Conservation (phyloP, 1,140 invertebrate species). For the Drosophila ficusphila region DNA sequence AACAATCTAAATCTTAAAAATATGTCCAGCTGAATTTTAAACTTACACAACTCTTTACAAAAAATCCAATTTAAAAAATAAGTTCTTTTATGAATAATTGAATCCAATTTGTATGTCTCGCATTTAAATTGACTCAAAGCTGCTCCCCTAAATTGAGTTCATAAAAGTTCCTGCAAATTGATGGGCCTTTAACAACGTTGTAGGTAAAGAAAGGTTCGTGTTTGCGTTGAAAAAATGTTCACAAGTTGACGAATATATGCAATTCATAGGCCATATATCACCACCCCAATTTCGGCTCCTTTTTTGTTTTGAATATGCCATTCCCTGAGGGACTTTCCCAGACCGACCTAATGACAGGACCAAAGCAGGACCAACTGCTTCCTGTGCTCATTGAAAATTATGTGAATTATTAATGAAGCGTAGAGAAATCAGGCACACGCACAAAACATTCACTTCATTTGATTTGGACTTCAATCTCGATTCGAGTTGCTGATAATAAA, state of each 20-base stretch:
- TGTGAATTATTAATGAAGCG: conserved; percentile 69
- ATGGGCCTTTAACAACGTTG: conserved; percentile 21
- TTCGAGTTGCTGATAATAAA: conserved; percentile 41
- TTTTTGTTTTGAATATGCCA: conserved; percentile 26
- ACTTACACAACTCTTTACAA: not conserved
- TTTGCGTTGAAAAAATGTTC: not conserved
- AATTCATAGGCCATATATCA: conserved; percentile 26
- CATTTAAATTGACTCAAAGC: conserved; percentile 6
- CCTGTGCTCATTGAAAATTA: conserved; percentile 51
- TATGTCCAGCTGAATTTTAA: not conserved
- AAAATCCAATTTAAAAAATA: not conserved
- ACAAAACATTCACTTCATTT: conserved; percentile 50
- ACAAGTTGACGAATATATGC: conserved; percentile 29
- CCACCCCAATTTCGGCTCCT: not conserved
- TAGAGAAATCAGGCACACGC: conserved; percentile 28
- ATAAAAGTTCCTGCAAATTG: conserved; percentile 19
- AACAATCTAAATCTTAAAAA: not conserved
- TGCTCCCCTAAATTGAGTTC: conserved; percentile 13
- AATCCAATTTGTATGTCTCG: conserved; percentile 2
- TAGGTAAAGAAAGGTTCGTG: conserved; percentile 1
- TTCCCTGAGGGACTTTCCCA: conserved; percentile 14
- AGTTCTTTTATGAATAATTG: conserved; percentile 11
- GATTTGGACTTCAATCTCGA: conserved; percentile 43
- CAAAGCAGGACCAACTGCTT: conserved; percentile 6
- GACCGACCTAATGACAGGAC: conserved; percentile 13